Base-by-base conservation (phyloP, 2,888 invertebrate genomes). In the Salpingus planirostris region DNA sequence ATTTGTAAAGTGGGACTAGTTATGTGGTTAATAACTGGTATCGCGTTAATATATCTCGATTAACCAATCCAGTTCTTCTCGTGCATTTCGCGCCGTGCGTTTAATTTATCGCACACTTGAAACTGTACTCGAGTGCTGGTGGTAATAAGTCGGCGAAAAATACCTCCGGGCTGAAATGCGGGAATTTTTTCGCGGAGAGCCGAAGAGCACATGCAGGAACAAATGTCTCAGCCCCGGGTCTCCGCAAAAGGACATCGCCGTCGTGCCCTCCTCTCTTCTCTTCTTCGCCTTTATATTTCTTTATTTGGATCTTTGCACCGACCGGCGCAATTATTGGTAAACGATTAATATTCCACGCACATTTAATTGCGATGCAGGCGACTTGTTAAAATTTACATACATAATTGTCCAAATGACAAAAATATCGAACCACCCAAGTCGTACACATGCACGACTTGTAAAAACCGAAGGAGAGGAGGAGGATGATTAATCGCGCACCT, bases 41-140 rank as follows among this genome's bases (percentile, higher is more conserved):
- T 43, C 42, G 40, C 33, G 38, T 45, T 43, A 42, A 42, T 43
- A 44, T 41, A 49, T 50, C 43, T 42, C 38, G 44, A 18, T 18
- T 18, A 18, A 18, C 18, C 18, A 18, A 18, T 18, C 18, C 18
- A 18, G 18, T 18, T 18, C 18, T 18, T 18, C 18, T 6, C n/a
- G n/a, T n/a, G n/a, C n/a, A n/a, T n/a, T n/a, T n/a, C n/a, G n/a
- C n/a, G n/a, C n/a, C n/a, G n/a, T n/a, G n/a, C n/a, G n/a, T n/a
- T n/a, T n/a, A n/a, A n/a, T n/a, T 18, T 18, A 8, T 18, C 18
- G 8, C 18, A 18, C 6, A 18, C 6, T 7, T 6, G 8, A 18
- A 18, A 18, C 8, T 18, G 8, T 18, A 7, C 8, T 18, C 18
- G 6, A 18, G 8, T 8, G 8, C 6, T 18, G 8, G 8, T 18